Evolutionary conservation across 2,888 invertebrate species (phyloP).

Genomic region (Drosophila rellima): DNA sequence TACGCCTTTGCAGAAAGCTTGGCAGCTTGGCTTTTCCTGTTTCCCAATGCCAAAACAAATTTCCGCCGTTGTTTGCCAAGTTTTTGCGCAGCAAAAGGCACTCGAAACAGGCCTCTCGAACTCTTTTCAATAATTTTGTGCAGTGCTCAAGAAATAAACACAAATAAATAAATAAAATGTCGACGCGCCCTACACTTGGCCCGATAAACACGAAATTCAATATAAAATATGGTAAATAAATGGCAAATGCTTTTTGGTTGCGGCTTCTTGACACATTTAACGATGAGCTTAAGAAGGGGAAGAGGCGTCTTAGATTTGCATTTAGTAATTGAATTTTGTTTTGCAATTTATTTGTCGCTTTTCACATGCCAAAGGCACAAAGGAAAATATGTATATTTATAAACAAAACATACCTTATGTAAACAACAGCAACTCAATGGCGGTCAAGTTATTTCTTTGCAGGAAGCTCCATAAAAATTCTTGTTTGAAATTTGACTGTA

Average conservation of each 20-base stretch:
- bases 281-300: slow-evolving; percentile 1
- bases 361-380: slow-evolving; percentile 58
- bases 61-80: slow-evolving; percentile 69
- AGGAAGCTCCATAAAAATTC: slow-evolving; percentile 25
- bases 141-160: slow-evolving; percentile 57
- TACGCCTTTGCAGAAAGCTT: slow-evolving; percentile 29
- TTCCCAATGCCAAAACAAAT: slow-evolving; percentile 66
- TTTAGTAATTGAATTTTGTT: slow-evolving; percentile 81
- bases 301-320: slow-evolving; percentile 68
- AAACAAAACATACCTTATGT: slow-evolving; percentile 24
- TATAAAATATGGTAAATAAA: slow-evolving; percentile 70
- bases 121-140: slow-evolving; percentile 73
- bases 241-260: slow-evolving; percentile 68
- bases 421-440: slow-evolving; percentile 25
- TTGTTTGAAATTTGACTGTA: slow-evolving; percentile 3
- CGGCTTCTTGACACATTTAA: slow-evolving; percentile 65
- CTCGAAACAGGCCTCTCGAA: slow-evolving; percentile 57
- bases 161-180: slow-evolving; percentile 71
- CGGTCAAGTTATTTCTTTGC: slow-evolving; percentile 34
- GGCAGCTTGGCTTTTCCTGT: slow-evolving; percentile 57
- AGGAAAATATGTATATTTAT: slow-evolving; percentile 20
- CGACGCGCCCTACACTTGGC: slow-evolving; percentile 60
- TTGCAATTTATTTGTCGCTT: slow-evolving; percentile 69
- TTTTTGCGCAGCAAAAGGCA: slow-evolving; percentile 37
- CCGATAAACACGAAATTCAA: slow-evolving; percentile 45